Percentiles rank a stretch among this genome's conserved stretches.
phyloP scores from a whole-genome alignment of 2,797 vertebrate species.

The Alosa sapidissima region DNA sequence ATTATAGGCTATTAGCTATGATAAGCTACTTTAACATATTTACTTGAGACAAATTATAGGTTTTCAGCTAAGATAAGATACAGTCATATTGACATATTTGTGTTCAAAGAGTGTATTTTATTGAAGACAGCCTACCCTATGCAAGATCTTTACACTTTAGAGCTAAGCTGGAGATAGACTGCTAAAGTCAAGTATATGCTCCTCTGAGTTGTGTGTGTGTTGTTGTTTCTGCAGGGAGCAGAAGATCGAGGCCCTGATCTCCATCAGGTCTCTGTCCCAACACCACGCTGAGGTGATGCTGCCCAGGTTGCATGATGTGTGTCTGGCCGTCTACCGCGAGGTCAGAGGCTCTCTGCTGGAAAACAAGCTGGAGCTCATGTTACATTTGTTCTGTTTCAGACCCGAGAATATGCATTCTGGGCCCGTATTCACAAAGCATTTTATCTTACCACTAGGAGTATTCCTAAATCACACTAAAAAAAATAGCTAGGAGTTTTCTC shows the following conservation, averaged over 20 bases:
- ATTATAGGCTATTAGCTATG: not conserved
- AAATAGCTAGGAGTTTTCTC: too few relatives aligned
- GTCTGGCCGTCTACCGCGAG: not conserved
- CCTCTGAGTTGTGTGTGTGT: not conserved
- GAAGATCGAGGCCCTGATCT: not conserved
- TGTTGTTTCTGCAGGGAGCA: not conserved
- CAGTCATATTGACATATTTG: too few relatives aligned
- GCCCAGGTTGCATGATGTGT: not conserved
- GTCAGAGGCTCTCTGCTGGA: not conserved
- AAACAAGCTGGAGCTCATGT: not conserved
- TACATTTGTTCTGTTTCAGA: not conserved
- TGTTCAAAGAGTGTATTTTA: too few relatives aligned
- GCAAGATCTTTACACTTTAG: too few relatives aligned
- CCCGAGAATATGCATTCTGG: not conserved
- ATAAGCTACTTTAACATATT: not conserved
- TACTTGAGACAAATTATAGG: not conserved
- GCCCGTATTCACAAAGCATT: too few relatives aligned
- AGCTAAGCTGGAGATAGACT: too few relatives aligned
- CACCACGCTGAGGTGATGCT: not conserved
- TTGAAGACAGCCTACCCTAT: too few relatives aligned
- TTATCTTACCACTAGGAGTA: too few relatives aligned
- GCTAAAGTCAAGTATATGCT: not conserved
- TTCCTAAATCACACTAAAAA: too few relatives aligned
- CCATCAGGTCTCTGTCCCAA: not conserved
- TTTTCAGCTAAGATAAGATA: too few relatives aligned